phyloP scores from a whole-genome alignment of 2,797 vertebrate species.

The Hoplostethus mediterraneus region DNA sequence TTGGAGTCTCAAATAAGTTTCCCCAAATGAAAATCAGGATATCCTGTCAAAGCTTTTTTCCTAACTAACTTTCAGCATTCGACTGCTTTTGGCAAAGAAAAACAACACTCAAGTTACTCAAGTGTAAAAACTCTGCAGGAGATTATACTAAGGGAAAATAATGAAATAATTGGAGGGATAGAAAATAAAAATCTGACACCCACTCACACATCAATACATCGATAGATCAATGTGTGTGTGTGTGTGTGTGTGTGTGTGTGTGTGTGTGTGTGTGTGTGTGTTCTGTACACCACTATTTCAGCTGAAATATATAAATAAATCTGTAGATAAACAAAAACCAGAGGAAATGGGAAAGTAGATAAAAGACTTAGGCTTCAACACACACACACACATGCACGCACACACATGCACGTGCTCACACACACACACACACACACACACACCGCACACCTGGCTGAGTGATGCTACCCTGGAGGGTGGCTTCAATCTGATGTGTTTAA shows the following conservation, averaged over 20 bases:
- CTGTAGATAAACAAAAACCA: constrained; percentile 82
- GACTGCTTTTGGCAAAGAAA: constrained; percentile 76
- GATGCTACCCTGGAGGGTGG: constrained; percentile 84
- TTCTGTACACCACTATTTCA: constrained; percentile 54
- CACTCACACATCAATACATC: constrained; percentile 82
- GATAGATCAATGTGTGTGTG: constrained; percentile 77
- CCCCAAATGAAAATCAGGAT: constrained; percentile 76
- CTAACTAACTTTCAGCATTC: constrained; percentile 77
- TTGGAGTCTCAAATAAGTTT: constrained; percentile 64
- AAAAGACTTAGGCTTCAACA: constrained; percentile 79
- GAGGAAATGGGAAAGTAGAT: constrained; percentile 78
- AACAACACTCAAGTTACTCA: constrained; percentile 75
- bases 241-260: neutral
- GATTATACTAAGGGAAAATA: constrained; percentile 76
- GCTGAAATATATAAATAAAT: constrained; percentile 84
- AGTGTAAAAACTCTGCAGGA: constrained; percentile 75
- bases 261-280: constrained; percentile 33
- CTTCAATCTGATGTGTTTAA: constrained; percentile 87
- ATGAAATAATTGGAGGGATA: constrained; percentile 72
- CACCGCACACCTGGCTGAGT: constrained; percentile 75
- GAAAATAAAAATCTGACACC: constrained; percentile 70
- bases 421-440: constrained; percentile 43
- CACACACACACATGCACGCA: constrained; percentile 26
- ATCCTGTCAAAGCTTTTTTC: constrained; percentile 69
- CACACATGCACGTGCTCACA: constrained; percentile 21